Percentiles rank a stretch among this genome's conserved stretches.
Evolutionary conservation across 2,888 invertebrate genomes (phyloP).

Genomic region (Hirtodrosophila histrioides): DNA sequence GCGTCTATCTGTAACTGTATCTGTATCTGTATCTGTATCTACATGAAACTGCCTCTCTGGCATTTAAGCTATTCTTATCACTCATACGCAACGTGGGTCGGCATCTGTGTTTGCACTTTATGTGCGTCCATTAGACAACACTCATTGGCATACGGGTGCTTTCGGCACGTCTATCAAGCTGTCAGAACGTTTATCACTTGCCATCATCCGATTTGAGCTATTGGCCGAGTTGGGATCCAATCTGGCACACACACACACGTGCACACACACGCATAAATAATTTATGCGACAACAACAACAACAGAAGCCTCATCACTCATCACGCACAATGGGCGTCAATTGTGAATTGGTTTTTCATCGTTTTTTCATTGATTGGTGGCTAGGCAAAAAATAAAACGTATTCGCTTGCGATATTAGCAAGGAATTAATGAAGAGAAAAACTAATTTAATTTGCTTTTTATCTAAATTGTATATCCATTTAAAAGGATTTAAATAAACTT

Average conservation of each 20-base stretch:
- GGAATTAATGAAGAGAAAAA: not conserved
- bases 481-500: not conserved
- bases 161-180: slow-evolving; percentile 58
- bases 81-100: slow-evolving; percentile 30
- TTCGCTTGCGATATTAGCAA: not conserved
- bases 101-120: slow-evolving; percentile 10
- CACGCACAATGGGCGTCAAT: slow-evolving; percentile 40
- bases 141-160: slow-evolving; percentile 47
- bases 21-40: not conserved
- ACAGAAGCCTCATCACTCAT: slow-evolving; percentile 39
- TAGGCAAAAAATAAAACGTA: not conserved
- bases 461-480: too few species aligned
- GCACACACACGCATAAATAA: slow-evolving; percentile 30
- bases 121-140: slow-evolving; percentile 23
- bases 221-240: slow-evolving; percentile 40
- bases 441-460: too few species aligned
- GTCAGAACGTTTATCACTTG: slow-evolving; percentile 65
- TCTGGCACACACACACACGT: slow-evolving; percentile 20
- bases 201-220: slow-evolving; percentile 60
- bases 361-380: slow-evolving; percentile 10
- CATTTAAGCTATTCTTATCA: slow-evolving; percentile 17
- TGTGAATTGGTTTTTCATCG: slow-evolving; percentile 31
- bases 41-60: not conserved
- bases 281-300: slow-evolving; percentile 42
- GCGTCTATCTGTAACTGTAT: not conserved